These are phyloP conservation scores for Aporophyla lueneburgensis DNA, from an alignment of 2,888 invertebrate genomes.

Conservation along the genomic window DNA sequence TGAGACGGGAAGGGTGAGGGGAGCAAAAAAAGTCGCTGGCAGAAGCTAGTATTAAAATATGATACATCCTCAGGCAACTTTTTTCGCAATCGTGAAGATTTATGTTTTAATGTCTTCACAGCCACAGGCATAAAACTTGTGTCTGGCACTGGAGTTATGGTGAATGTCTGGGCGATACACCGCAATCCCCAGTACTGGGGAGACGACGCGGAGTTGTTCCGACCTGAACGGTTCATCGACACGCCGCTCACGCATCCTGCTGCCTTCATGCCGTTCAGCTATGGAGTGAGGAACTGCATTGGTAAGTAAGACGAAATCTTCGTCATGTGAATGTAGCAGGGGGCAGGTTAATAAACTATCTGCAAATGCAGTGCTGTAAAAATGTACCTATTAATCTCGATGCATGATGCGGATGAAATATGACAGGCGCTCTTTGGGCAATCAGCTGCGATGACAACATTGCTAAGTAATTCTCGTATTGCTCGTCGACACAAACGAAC, in stretches of 20 bases:
- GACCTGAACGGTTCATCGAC: constrained; percentile 71
- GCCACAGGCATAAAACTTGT: not conserved
- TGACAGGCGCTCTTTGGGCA: too few relatives aligned
- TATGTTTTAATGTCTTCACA: not conserved
- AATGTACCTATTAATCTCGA: too few relatives aligned
- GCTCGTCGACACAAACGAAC: too few relatives aligned
- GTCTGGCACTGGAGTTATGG: not conserved
- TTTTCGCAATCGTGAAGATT: not conserved
- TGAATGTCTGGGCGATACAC: not conserved
- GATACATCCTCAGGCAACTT: not conserved
- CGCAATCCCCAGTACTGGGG: constrained; percentile 73
- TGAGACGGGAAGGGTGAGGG: too few relatives aligned
- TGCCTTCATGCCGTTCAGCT: constrained; percentile 3
- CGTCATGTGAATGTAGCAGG: not conserved
- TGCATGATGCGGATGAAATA: too few relatives aligned
- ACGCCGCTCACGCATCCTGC: constrained; percentile 60
- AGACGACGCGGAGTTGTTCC: constrained; percentile 70
- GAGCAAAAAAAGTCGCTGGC: too few relatives aligned
- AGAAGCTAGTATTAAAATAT: too few relatives aligned
- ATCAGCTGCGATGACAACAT: too few relatives aligned
- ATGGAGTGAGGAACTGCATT: constrained; percentile 8
- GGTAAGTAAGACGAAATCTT: constrained; percentile 19
- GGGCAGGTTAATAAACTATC: too few relatives aligned
- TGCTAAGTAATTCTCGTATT: too few relatives aligned
- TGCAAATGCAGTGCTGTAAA: too few relatives aligned